A percentile compares a stretch with the other conserved stretches of the same genome.
Conservation (phyloP, 2,888 invertebrate genomes). For the Agriopis leucophaearia region DNA sequence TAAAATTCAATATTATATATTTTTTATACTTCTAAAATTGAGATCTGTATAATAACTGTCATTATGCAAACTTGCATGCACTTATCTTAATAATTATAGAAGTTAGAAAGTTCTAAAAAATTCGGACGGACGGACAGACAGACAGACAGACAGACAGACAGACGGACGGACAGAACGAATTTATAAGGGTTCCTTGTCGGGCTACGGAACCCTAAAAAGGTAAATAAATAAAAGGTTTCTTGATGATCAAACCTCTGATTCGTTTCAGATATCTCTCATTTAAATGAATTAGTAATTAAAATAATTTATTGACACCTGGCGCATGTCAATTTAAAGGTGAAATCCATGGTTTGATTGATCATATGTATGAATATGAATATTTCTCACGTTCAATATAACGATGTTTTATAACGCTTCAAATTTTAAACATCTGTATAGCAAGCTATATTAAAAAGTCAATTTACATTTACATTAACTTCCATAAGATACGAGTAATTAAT, state of each 20-base stretch:
- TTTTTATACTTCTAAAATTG: too few relatives aligned
- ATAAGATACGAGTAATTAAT: neutral
- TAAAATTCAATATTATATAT: too few relatives aligned
- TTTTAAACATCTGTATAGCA: neutral
- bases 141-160: too few relatives aligned
- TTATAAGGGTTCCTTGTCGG: too few relatives aligned
- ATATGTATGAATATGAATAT: neutral
- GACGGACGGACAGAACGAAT: too few relatives aligned
- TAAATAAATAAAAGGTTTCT: neutral
- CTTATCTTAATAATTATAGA: too few relatives aligned
- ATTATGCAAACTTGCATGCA: too few relatives aligned
- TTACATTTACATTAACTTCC: neutral
- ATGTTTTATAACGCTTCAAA: neutral
- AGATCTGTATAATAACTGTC: too few relatives aligned
- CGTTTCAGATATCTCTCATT: conserved; percentile 8
- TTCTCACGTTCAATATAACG: conserved; percentile 3
- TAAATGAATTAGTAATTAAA: conserved; percentile 13
- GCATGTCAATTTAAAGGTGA: conserved; percentile 7
- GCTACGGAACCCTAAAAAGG: too few relatives aligned
- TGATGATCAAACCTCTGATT: conserved; percentile 4
- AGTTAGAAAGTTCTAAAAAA: too few relatives aligned
- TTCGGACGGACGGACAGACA: too few relatives aligned
- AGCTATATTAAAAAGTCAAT: neutral
- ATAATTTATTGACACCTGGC: neutral
- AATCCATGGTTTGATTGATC: conserved; percentile 13